Evolutionary conservation across 2,113 vertebrate genomes (phyloP).

Genomic region (Notiomystis cincta): DNA sequence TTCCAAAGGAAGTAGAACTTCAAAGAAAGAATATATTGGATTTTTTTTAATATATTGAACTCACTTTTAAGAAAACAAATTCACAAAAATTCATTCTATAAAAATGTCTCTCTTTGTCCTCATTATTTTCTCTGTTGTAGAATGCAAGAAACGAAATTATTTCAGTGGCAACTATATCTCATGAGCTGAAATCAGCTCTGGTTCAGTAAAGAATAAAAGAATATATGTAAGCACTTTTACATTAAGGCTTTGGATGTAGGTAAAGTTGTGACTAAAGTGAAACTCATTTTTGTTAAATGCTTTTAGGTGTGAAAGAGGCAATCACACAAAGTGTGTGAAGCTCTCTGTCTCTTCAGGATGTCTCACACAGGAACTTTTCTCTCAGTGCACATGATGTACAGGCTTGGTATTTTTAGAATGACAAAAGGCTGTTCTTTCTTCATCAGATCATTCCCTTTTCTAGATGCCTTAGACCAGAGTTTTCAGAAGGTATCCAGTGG

Average conservation of each 20-base stretch:
- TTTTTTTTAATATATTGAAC: neutral
- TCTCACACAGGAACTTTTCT: neutral
- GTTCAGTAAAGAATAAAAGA: neutral
- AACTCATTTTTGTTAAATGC: neutral
- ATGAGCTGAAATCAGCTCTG: neutral
- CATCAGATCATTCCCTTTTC: neutral
- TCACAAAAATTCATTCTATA: neutral
- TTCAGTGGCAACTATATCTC: neutral
- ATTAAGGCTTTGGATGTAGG: neutral
- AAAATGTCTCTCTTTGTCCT: neutral
- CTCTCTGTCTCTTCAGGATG: neutral
- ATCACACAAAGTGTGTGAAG: neutral
- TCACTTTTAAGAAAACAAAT: neutral
- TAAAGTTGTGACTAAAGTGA: neutral
- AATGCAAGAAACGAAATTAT: neutral
- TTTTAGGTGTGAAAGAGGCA: neutral
- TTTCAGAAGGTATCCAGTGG: neutral
- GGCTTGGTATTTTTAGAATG: conserved; percentile 4
- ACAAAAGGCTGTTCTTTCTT: neutral
- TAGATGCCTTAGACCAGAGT: neutral
- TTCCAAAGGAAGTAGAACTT: neutral
- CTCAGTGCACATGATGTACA: neutral
- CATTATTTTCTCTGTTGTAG: neutral
- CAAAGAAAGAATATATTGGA: neutral
- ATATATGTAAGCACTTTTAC: neutral